Percentiles rank a stretch among this genome's conserved stretches.
These are phyloP conservation scores for Solenodon paradoxus DNA, from an alignment of 2,113 vertebrate genomes.

Conservation along the genomic window DNA sequence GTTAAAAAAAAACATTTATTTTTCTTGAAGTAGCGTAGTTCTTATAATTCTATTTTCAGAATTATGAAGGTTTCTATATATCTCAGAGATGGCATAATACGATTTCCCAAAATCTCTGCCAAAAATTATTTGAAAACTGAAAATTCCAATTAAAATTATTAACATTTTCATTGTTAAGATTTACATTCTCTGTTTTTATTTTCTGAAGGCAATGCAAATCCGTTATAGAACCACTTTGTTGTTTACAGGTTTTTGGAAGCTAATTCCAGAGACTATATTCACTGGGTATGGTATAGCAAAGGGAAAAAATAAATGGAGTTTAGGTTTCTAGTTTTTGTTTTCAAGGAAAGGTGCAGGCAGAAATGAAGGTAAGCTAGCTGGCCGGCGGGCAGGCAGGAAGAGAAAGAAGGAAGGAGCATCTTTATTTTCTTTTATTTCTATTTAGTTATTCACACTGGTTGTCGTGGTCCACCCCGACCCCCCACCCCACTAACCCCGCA, in stretches of 20 bases:
- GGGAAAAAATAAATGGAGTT: not conserved
- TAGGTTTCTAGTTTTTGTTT: no score
- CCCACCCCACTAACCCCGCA: no score
- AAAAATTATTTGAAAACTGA: constrained; percentile 34
- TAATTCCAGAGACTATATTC: not conserved
- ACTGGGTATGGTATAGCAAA: not conserved
- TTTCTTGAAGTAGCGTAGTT: not conserved
- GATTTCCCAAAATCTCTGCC: constrained; percentile 61
- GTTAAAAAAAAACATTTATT: constrained; percentile 32
- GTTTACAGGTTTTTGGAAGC: not conserved
- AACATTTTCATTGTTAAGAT: not conserved
- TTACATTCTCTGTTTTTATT: not conserved
- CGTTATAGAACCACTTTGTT: no score
- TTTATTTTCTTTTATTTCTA: no score
- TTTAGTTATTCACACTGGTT: no score
- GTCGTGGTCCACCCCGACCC: no score
- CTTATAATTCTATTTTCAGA: constrained; percentile 20
- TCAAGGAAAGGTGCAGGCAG: no score
- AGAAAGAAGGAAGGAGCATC: no score
- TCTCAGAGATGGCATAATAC: not conserved
- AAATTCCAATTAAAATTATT: constrained; percentile 43
- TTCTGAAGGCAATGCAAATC: not conserved
- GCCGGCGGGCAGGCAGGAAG: no score
- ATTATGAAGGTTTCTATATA: constrained; percentile 37
- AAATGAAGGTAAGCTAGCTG: no score